These are phyloP conservation scores for Archegozetes longisetosus DNA, from an alignment of 1,140 invertebrate species.

Conservation along the genomic window DNA sequence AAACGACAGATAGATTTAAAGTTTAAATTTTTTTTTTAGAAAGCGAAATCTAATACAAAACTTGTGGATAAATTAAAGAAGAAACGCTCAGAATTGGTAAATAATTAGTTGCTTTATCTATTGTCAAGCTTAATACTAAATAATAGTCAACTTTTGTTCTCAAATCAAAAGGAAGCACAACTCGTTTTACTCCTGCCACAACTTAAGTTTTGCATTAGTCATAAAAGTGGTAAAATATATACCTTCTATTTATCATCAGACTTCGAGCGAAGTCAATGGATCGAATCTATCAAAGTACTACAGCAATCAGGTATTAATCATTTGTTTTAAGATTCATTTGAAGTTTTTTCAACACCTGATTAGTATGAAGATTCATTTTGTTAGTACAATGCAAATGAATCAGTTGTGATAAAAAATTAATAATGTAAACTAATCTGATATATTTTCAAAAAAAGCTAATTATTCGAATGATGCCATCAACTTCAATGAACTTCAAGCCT, in stretches of 20 bases:
- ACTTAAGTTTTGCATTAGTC: constrained; percentile 55
- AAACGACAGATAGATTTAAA: neutral
- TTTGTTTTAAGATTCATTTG: neutral
- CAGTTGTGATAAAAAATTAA: too few relatives aligned
- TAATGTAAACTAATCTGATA: too few relatives aligned
- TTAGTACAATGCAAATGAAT: too few relatives aligned
- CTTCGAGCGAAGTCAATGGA: constrained; percentile 82
- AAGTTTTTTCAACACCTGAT: too few relatives aligned
- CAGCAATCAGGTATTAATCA: constrained; percentile 31
- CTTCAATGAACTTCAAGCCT: constrained; percentile 61
- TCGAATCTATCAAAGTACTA: constrained; percentile 67
- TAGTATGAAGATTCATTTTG: too few relatives aligned
- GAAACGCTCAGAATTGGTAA: constrained; percentile 55
- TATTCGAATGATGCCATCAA: constrained; percentile 28
- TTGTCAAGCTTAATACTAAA: too few relatives aligned
- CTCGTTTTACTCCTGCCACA: constrained; percentile 75
- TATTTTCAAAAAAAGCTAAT: too few relatives aligned
- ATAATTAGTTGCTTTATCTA: constrained; percentile 19
- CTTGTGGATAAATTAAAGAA: constrained; percentile 59
- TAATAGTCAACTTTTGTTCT: too few relatives aligned
- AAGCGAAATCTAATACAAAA: neutral
- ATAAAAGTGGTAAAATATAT: constrained; percentile 42
- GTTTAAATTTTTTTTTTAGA: neutral
- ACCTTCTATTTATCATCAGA: constrained; percentile 82
- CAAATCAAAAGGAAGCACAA: constrained; percentile 47